Conservation (phyloP, 2,113 vertebrate genomes). For the Salvelinus sp. region DNA sequence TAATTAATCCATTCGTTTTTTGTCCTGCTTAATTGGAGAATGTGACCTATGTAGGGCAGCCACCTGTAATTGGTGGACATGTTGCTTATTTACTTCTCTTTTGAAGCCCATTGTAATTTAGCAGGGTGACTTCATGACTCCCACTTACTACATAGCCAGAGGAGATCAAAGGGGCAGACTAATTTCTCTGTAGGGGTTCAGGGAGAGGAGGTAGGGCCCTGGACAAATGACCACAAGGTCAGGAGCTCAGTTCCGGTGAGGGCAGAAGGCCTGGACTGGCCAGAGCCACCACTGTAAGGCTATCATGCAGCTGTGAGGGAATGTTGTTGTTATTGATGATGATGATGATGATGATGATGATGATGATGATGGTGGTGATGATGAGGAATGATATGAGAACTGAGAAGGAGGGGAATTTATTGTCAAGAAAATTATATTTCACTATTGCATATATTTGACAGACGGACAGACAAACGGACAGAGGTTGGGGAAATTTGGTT, state of each 20-base stretch:
- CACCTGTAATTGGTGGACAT: constrained; percentile 35
- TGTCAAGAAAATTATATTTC: no score
- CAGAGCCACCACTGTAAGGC: constrained; percentile 33
- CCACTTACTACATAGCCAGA: constrained; percentile 40
- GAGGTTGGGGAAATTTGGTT: neutral
- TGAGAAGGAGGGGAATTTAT: no score
- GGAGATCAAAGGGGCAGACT: constrained; percentile 69
- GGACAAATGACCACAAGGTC: constrained; percentile 74
- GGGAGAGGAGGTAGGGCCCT: constrained; percentile 25
- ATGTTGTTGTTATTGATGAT: neutral
- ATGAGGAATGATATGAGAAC: constrained; percentile 51
- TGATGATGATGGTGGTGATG: constrained; percentile 26
- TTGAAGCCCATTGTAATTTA: constrained; percentile 69
- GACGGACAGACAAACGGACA: constrained; percentile 41
- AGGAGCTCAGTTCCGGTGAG: constrained; percentile 68
- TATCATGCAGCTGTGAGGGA: constrained; percentile 18
- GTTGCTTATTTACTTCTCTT: constrained; percentile 53
- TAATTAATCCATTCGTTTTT: neutral
- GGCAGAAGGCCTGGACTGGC: constrained; percentile 39
- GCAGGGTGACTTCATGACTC: constrained; percentile 56
- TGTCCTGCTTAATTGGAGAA: constrained; percentile 37
- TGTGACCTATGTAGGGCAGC: constrained; percentile 28
- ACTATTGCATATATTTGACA: neutral
- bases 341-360: neutral
- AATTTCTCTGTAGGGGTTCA: constrained; percentile 53